phyloP scores from a whole-genome alignment of 1,140 invertebrate species.

The Pachypeltis micranthus region DNA sequence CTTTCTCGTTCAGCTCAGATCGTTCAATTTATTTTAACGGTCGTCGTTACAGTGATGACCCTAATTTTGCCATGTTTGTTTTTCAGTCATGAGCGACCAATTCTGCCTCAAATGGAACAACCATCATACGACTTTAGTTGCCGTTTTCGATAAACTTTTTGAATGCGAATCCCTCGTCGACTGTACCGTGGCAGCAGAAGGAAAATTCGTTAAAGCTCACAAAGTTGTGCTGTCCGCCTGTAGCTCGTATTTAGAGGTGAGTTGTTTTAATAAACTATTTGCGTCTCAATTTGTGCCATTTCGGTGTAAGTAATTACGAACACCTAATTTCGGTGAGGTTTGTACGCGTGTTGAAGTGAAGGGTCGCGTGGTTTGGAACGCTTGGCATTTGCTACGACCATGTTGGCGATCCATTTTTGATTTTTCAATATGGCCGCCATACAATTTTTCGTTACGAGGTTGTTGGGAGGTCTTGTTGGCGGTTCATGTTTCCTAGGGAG shows the following conservation, averaged over 20 bases:
- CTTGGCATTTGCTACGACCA: too few relatives aligned
- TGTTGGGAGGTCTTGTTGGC: too few relatives aligned
- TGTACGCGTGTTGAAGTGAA: too few relatives aligned
- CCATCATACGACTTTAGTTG: slow-evolving; percentile 42
- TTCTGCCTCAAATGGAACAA: slow-evolving; percentile 47
- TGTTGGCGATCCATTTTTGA: too few relatives aligned
- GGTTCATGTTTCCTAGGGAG: too few relatives aligned
- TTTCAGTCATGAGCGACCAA: slow-evolving; percentile 36
- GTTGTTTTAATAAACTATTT: too few relatives aligned
- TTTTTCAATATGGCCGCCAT: too few relatives aligned
- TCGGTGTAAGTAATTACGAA: too few relatives aligned
- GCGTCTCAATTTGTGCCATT: too few relatives aligned
- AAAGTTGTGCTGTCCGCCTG: slow-evolving; percentile 44
- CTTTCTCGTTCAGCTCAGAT: neutral
- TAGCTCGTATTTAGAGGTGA: slow-evolving; percentile 43
- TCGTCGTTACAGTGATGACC: slow-evolving; percentile 1
- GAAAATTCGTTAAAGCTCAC: slow-evolving; percentile 42
- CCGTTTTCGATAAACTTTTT: slow-evolving; percentile 41
- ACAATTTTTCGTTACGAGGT: too few relatives aligned
- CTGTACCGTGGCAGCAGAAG: slow-evolving; percentile 45
- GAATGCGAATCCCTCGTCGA: slow-evolving; percentile 41
- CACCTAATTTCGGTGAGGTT: too few relatives aligned
- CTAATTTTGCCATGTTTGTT: slow-evolving; percentile 8
- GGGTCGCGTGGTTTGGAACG: too few relatives aligned
- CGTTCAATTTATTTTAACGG: neutral